Evolutionary conservation across 2,888 invertebrate species (phyloP).

Genomic region (Volucella zonaria): DNA sequence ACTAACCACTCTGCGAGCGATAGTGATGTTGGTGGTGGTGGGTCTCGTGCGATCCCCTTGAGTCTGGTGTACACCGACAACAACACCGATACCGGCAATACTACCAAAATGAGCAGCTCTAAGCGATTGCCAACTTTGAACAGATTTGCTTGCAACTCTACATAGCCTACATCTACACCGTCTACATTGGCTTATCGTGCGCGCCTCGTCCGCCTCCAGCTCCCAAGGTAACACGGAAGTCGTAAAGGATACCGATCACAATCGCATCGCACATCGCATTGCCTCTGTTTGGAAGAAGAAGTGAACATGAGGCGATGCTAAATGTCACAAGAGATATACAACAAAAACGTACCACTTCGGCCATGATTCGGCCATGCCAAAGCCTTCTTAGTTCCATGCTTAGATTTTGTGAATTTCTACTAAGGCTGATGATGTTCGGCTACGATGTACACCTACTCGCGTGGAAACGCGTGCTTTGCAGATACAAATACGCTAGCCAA

Average conservation of each 20-base stretch:
- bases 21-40: conserved; percentile 28
- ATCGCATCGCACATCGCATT: conserved; percentile 71
- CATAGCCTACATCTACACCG: conserved; percentile 25
- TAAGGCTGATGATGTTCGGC: conserved; percentile 66
- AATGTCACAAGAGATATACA: conserved; percentile 74
- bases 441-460: conserved; percentile 73
- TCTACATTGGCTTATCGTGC: conserved; percentile 54
- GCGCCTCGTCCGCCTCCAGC: conserved; percentile 58
- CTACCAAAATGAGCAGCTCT: conserved; percentile 55
- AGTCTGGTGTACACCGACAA: conserved; percentile 14
- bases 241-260: conserved; percentile 73
- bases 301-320: conserved; percentile 72
- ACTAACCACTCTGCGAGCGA: conserved; percentile 28
- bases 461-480: conserved; percentile 73
- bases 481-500: conserved; percentile 58
- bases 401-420: conserved; percentile 61
- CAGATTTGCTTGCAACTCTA: conserved; percentile 54
- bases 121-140: conserved; percentile 59
- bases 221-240: conserved; percentile 73
- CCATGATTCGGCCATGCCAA: conserved; percentile 25
- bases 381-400: conserved; percentile 22
- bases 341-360: conserved; percentile 66
- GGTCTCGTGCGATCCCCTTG: conserved; percentile 44
- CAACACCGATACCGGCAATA: not conserved
- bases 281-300: conserved; percentile 57